Conservation (phyloP, 2,888 invertebrate genomes). For the Drosophila austrosaltans region DNA sequence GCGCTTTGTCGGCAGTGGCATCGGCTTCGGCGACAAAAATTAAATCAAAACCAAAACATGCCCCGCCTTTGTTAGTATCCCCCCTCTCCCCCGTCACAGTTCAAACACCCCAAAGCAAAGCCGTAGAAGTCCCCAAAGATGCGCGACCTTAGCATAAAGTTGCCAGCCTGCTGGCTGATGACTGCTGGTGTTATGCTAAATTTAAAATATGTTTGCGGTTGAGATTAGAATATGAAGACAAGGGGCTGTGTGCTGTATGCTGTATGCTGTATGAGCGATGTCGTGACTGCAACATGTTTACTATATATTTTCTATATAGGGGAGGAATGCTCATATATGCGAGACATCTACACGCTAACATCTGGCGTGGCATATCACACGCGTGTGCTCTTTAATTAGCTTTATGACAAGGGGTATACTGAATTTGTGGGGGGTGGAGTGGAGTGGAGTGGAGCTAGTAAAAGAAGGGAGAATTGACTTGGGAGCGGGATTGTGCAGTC, state of each 20-base stretch:
- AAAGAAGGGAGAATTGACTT: too few species aligned
- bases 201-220: constrained; percentile 72
- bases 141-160: constrained; percentile 60
- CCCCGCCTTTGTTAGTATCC: constrained; percentile 25
- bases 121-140: constrained; percentile 48
- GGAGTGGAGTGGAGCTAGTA: neutral
- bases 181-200: constrained; percentile 66
- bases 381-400: constrained; percentile 75
- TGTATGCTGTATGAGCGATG: neutral
- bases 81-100: constrained; percentile 29
- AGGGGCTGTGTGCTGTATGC: neutral
- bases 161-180: constrained; percentile 27
- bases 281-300: constrained; percentile 12
- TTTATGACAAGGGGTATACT: constrained; percentile 28
- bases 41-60: constrained; percentile 68
- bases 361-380: constrained; percentile 75
- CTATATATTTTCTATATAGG: neutral
- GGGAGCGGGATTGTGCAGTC: neutral
- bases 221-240: constrained; percentile 63
- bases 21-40: constrained; percentile 53
- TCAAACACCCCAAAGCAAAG: constrained; percentile 54
- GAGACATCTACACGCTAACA: constrained; percentile 58
- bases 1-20: constrained; percentile 38
- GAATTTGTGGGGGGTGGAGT: too few species aligned
- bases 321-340: constrained; percentile 3